Base-by-base conservation (phyloP, 2,113 vertebrate species). In the Oreochromis tanganicae region DNA sequence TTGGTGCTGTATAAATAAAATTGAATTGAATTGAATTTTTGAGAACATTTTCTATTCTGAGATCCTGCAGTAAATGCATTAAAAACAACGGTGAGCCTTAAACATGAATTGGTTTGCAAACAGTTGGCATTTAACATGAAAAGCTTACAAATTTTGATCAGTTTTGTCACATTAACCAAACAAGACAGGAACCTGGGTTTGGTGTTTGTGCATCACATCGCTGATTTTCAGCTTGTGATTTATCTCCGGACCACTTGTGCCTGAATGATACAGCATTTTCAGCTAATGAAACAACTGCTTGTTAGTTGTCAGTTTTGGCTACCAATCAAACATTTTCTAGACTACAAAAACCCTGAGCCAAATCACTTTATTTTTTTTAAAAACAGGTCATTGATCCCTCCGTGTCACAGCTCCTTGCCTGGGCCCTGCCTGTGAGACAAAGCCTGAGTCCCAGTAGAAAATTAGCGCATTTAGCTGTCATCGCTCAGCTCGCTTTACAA, bases 391-490 rank as follows among this genome's bases (percentile, higher is more conserved):
- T 83, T 52, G 54, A 91, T 78, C 85, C 68, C 41, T 81, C 95
- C 90, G 96, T 97, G 97, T 97, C 97, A 96, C 97, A 96, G 97
- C 97, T 95, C 94, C 93, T 24, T 54, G 84, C 21, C 86, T 10
- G 56, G 95, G 96, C 96, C 96, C 97, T 89, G 96, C 97, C 96
- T 90, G 96, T 94, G 97, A 97, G 96, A 97, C 97, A 97, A 97
- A 97, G 96, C 94, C 95, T 85, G 92, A 95, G 96, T 97, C 97
- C 96, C 97, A 96, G 97, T 91, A 97, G 97, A 98, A 99, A 99
- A 99, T 99, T 98, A 99, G 97, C 97, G 97, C 97, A 98, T 98
- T 99, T 99, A 98, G 97, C 98, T 99, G 98, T 99, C 98, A 99
- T 97, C 98, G 96, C 97, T 96, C 95, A 96, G 97, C 97, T 99